These are phyloP conservation scores for Odocoileus hemionus DNA, from an alignment of 2,113 vertebrate genomes.

Conservation along the genomic window DNA sequence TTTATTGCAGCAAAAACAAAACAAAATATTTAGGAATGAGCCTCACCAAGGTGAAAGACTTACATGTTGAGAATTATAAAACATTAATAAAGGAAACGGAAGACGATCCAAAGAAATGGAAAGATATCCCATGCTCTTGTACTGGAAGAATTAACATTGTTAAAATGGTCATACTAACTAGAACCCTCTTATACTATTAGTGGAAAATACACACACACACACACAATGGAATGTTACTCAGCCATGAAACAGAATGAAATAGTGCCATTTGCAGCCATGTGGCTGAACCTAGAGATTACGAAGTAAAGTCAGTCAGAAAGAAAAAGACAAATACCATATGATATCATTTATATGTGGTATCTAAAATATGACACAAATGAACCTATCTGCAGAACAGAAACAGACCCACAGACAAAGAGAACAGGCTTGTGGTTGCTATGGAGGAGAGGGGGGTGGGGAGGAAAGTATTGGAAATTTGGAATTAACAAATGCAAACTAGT, in stretches of 20 bases:
- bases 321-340: neutral
- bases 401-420: neutral
- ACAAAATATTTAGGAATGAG: neutral
- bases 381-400: neutral
- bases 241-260: neutral
- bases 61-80: neutral
- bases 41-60: neutral
- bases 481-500: neutral
- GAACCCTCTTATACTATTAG: neutral
- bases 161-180: neutral
- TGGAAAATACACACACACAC: neutral
- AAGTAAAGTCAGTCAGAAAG: neutral
- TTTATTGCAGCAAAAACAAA: neutral
- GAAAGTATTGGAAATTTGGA: neutral
- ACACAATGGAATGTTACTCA: neutral
- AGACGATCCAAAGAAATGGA: neutral
- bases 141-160: neutral
- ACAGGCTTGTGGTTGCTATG: neutral
- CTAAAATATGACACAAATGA: neutral
- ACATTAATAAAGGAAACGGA: neutral
- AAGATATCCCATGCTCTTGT: neutral
- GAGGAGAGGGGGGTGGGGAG: neutral
- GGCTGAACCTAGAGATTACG: neutral
- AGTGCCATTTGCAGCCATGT: neutral
- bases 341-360: neutral